Evolutionary conservation across 2,888 invertebrate species (phyloP), one percentile per base, ranked within the genome.

Genomic region (Agrypnus murinus): DNA sequence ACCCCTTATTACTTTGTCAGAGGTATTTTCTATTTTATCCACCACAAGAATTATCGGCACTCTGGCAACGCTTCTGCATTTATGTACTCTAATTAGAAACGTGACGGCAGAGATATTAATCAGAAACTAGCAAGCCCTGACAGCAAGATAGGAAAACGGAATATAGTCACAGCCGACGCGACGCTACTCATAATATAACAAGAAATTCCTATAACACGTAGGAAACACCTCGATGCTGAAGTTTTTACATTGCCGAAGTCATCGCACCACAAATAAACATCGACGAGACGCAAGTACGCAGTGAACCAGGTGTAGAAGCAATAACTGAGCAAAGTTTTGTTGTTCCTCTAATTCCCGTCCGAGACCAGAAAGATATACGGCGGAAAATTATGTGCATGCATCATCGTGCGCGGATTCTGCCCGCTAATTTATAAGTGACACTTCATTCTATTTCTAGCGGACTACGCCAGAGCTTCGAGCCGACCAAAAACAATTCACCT

Each of bases 371-470:
- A 64, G 50, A 64, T 64, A 64, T 64, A 64, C 64, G 64, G 40
- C 55, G 40, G 43, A 64, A 64, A 64, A 53, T 64, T 64, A 64
- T 64, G 64, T 64, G 53, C 53, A 64, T 53, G 43, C 64, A 64
- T 64, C 64, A 64, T 53, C 64, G 43, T 55, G 25, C 43, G 17
- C 53, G 53, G 53, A 50, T 64, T 64, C 64, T 40, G 9, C 50
- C 34, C 64, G 15, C 53, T 64, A 64, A 64, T 64, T 64, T 64
- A 64, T 64, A 64, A 55, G 43, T 53, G 50, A 40, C 38, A 64
- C 64, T 64, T 64, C 53, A 43, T 40, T 55, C 55, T 64, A 55
- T 64, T 64, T 64, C 64, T 38, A 40, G 63, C 46, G 45, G 45
- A 60, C 25, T 36, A 15, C 63, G 31, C 31, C 46, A n/a, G n/a